Evolutionary conservation across 1,140 invertebrate species (phyloP).

Genomic region (Steinernema feltiae): DNA sequence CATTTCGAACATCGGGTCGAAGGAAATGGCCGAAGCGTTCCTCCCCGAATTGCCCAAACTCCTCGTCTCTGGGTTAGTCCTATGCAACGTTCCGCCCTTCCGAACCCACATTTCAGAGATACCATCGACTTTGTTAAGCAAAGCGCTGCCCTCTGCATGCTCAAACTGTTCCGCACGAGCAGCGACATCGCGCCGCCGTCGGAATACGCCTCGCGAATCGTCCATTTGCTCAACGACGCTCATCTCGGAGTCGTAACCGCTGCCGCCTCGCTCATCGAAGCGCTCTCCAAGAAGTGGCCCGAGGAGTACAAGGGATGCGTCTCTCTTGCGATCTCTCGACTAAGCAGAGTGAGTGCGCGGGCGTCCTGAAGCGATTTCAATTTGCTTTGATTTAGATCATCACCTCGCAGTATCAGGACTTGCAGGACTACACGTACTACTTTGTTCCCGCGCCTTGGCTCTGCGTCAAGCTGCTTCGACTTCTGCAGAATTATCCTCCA

Average conservation of each 20-base stretch:
- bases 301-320: slow-evolving; percentile 99
- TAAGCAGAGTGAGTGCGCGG: slow-evolving; percentile 71
- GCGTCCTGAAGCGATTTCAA: slow-evolving; percentile 13
- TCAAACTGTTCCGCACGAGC: slow-evolving; percentile 83
- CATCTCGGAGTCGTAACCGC: slow-evolving; percentile 94
- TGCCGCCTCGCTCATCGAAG: slow-evolving; percentile 93
- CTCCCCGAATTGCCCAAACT: slow-evolving; percentile 94
- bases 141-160: slow-evolving; percentile 89
- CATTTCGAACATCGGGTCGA: slow-evolving; percentile 97
- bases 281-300: slow-evolving; percentile 93
- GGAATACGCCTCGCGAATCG: slow-evolving; percentile 97
- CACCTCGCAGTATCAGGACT: slow-evolving; percentile 53
- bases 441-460: slow-evolving; percentile 99
- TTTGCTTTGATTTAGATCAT: slow-evolving; percentile 50
- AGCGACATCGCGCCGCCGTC: slow-evolving; percentile 88
- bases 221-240: slow-evolving; percentile 96
- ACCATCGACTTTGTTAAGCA: slow-evolving; percentile 99
- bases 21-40: slow-evolving; percentile 99
- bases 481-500: slow-evolving; percentile 96
- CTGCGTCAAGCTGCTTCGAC: slow-evolving; percentile 88
- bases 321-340: slow-evolving; percentile 87
- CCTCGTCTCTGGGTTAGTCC: slow-evolving; percentile 82
- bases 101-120: slow-evolving; percentile 67
- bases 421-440: slow-evolving; percentile 95
- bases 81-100: slow-evolving; percentile 26